Percentiles rank a stretch among this genome's conserved stretches.
These are phyloP conservation scores for Cricetomys ansorgei DNA, from an alignment of 2,113 vertebrate species.

Conservation along the genomic window DNA sequence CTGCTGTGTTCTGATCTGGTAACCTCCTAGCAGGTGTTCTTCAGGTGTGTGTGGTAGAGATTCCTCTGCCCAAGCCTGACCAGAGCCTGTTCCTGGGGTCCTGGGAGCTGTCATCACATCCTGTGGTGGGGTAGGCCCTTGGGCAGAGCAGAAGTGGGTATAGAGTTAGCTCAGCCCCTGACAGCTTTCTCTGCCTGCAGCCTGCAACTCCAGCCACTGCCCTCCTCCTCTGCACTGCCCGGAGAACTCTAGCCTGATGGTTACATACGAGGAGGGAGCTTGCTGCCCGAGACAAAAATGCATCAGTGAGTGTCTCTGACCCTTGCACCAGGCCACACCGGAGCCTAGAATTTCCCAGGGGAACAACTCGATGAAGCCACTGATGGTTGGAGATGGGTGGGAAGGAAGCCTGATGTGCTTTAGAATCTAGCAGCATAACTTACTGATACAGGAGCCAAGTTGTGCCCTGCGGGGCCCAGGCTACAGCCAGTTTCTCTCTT, in stretches of 20 bases:
- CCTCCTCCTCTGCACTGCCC: slow-evolving; percentile 70
- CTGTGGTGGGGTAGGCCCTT: not conserved
- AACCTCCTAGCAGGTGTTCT: not conserved
- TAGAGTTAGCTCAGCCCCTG: not conserved
- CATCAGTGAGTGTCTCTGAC: slow-evolving; percentile 83
- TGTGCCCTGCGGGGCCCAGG: not conserved
- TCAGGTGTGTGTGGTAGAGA: not conserved
- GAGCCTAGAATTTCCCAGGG: not conserved
- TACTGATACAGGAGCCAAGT: not conserved
- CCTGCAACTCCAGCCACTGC: slow-evolving; percentile 84
- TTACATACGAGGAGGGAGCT: slow-evolving; percentile 61
- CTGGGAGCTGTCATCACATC: not conserved
- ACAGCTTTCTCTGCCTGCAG: slow-evolving; percentile 39
- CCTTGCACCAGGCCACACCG: accelerated
- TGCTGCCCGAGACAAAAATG: slow-evolving; percentile 84
- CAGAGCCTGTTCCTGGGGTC: not conserved
- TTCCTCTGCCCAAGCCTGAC: not conserved
- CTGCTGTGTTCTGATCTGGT: not conserved
- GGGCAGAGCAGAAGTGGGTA: not conserved
- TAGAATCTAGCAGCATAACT: accelerated
- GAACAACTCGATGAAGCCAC: accelerated
- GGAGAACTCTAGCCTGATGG: slow-evolving; percentile 66
- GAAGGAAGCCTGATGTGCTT: not conserved
- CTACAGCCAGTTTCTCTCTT: not conserved
- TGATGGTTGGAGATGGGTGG: not conserved